Percentiles rank a stretch among this genome's conserved stretches.
These are phyloP conservation scores for Pipa parva DNA, from an alignment of 2,113 vertebrate species.

Conservation along the genomic window DNA sequence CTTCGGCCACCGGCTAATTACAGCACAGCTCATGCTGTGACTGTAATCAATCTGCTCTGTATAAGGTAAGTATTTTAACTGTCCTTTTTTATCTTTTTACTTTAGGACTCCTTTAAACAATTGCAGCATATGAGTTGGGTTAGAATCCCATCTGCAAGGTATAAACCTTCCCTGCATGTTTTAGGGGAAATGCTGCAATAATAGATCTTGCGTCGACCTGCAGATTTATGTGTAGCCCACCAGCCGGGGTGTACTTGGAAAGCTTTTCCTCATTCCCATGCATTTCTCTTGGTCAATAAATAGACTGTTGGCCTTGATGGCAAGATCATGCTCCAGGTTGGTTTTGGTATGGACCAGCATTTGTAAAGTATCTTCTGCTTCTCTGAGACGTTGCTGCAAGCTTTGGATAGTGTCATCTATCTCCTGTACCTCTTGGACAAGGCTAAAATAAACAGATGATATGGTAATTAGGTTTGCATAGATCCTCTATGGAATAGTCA, in stretches of 20 bases:
- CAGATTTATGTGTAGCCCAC: slow-evolving; percentile 68
- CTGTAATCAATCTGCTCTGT: no score
- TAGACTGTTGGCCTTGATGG: slow-evolving; percentile 83
- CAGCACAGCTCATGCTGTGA: no score
- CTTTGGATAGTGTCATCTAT: slow-evolving; percentile 78
- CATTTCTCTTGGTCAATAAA: slow-evolving; percentile 94
- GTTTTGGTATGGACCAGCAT: slow-evolving; percentile 75
- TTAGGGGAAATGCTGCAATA: background rate
- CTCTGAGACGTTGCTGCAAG: slow-evolving; percentile 75
- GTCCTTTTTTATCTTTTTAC: no score
- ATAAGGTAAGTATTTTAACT: no score
- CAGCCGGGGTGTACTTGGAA: slow-evolving; percentile 77
- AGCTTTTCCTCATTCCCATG: slow-evolving; percentile 87
- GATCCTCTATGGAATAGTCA: no score
- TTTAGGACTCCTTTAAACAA: no score
- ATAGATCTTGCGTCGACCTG: background rate
- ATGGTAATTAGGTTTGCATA: no score
- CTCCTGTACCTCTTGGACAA: slow-evolving; percentile 79
- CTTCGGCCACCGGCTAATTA: no score
- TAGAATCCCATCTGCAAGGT: background rate
- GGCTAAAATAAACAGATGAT: slow-evolving; percentile 55
- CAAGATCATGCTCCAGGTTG: slow-evolving; percentile 80
- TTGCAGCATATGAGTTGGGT: no score
- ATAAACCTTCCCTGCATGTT: background rate
- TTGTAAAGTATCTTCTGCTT: slow-evolving; percentile 78